Base-by-base conservation (phyloP, 2,113 vertebrate species). In the Pachypanchax playfairii region DNA sequence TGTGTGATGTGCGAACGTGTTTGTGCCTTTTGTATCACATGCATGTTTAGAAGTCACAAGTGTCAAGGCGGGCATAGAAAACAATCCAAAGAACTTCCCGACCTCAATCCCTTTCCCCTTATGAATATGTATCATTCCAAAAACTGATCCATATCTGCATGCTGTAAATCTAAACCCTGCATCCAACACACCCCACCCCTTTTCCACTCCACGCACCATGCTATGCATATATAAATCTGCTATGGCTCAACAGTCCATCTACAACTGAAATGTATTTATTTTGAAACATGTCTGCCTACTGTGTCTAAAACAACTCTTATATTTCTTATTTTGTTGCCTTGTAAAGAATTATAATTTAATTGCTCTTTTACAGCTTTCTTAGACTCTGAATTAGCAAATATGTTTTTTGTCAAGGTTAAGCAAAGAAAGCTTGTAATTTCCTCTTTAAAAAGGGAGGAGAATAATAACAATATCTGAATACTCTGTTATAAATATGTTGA, bases 121-220 rank as follows among this genome's bases (percentile, higher is more conserved):
- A 85, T 89, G 85, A 88, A 86, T 88, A 89, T 84, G 77, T 80
- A 89, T 86, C 75, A 71, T 72, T 78, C 64, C 79, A 72, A 70
- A 88, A 87, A 80, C 68, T 70, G 88, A 87, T 89, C 81, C 86
- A 75, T 87, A 89, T 89, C 83, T 80, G 67, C 73, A 73, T 36
- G 53, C 55, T 77, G 52, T 70, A 65, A 82, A 72, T 85, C 75
- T 70, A 67, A 85, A 83, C 67, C 64, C 77, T 64, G 55, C 61
- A 26, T 17, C 65, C 41, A 18, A 21, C 35, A 31, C 41, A 54
- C 56, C 17, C 54, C 17, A 5, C 14, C 22, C 14, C n/a, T 22
- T 64, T 62, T 73, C 73, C 70, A 63, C 63, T 58, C 31, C 72
- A 69, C 24, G 70, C 72, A 57, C 69, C 60, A 49, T 7, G 35